phyloP scores from a whole-genome alignment of 2,888 invertebrate species.

The Meloe dianella region DNA sequence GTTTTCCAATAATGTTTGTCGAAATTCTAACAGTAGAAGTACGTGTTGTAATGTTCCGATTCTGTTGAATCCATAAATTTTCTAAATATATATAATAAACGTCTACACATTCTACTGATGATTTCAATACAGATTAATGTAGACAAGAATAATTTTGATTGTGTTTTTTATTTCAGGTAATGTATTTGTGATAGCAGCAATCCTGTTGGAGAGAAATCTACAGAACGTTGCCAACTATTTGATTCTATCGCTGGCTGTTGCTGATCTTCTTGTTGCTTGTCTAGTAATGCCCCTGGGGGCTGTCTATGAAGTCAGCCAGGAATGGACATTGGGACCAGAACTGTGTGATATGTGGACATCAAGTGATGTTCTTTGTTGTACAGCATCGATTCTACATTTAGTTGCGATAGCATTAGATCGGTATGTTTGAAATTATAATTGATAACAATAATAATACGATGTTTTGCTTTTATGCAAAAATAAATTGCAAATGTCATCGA shows the following conservation, averaged over 20 bases:
- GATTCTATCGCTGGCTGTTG: constrained; percentile 88
- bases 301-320: constrained; percentile 74
- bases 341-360: constrained; percentile 95
- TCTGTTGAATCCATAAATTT: too few species aligned
- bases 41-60: too few species aligned
- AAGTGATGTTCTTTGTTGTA: constrained; percentile 90
- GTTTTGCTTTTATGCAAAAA: too few species aligned
- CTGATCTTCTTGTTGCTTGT: constrained; percentile 88
- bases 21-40: too few species aligned
- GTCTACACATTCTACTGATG: too few species aligned
- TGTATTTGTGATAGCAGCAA: constrained; percentile 93
- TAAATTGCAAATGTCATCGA: neutral
- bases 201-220: constrained; percentile 83
- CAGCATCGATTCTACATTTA: constrained; percentile 80
- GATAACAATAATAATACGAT: neutral
- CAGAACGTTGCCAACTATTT: constrained; percentile 91
- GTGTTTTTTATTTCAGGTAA: constrained; percentile 70
- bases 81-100: too few species aligned
- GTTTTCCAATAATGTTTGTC: too few species aligned
- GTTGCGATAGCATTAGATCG: constrained; percentile 84
- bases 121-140: too few species aligned
- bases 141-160: neutral
- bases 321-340: constrained; percentile 86
- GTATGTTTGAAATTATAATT: constrained; percentile 56
- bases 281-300: constrained; percentile 80